Evolutionary conservation across 2,113 vertebrate genomes (phyloP).

Genomic region (Epinephelus cyanopodus): DNA sequence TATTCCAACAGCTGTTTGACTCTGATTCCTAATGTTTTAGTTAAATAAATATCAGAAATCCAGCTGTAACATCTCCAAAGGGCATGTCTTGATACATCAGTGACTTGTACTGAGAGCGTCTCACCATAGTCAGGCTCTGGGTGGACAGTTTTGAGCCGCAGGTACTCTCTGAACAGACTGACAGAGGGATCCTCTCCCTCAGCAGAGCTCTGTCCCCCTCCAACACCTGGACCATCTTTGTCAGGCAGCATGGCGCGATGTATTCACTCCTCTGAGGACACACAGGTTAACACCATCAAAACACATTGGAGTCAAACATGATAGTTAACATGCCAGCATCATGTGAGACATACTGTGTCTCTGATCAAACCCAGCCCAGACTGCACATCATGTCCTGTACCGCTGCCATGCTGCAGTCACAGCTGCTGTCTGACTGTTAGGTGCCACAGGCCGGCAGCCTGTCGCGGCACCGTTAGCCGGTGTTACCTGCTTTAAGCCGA

Average conservation of each 20-base stretch:
- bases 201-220: slow-evolving; percentile 58
- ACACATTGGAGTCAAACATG: background rate
- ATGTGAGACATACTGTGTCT: background rate
- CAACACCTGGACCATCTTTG: slow-evolving; percentile 77
- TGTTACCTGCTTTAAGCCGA: background rate
- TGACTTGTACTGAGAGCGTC: background rate
- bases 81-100: background rate
- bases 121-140: slow-evolving; percentile 96
- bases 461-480: background rate
- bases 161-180: slow-evolving; percentile 91
- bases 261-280: slow-evolving; percentile 25
- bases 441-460: background rate
- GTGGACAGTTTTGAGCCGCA: slow-evolving; percentile 91
- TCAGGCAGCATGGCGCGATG: slow-evolving; percentile 82
- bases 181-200: slow-evolving; percentile 88
- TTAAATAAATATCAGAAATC: background rate
- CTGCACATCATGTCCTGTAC: no score
- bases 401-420: background rate
- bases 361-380: background rate
- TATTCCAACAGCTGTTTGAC: background rate
- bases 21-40: background rate
- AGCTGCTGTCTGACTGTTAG: background rate
- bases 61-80: background rate
- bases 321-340: background rate
- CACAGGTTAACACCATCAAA: background rate